These are phyloP conservation scores for Malacosoma neustria DNA, from an alignment of 2,888 invertebrate species.

Conservation along the genomic window DNA sequence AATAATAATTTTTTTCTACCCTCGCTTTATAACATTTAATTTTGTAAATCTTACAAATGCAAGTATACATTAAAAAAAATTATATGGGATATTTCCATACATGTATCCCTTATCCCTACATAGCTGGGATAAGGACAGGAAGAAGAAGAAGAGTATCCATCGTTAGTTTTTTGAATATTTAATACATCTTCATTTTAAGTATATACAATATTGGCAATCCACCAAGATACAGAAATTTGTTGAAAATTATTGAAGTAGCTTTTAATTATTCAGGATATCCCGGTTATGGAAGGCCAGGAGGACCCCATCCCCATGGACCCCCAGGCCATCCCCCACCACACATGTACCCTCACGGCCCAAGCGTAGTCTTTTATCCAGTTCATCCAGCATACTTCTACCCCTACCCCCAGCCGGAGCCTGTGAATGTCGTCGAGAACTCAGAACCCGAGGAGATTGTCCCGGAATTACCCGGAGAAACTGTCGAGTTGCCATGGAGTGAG, in stretches of 20 bases:
- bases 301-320: conserved; percentile 26
- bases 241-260: not conserved
- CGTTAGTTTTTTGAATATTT: too few relatives aligned
- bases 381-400: conserved; percentile 65
- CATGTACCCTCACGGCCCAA: conserved; percentile 36
- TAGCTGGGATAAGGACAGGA: too few relatives aligned
- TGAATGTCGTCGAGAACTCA: conserved; percentile 37
- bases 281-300: conserved; percentile 42
- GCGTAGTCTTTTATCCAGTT: conserved; percentile 51
- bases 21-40: too few relatives aligned
- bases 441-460: conserved; percentile 40
- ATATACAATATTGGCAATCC: too few relatives aligned
- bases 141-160: too few relatives aligned
- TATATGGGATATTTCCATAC: too few relatives aligned
- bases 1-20: too few relatives aligned
- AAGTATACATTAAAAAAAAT: too few relatives aligned
- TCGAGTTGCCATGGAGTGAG: conserved; percentile 70
- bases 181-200: too few relatives aligned
- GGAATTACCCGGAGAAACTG: conserved; percentile 61
- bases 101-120: too few relatives aligned
- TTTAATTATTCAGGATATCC: conserved; percentile 50
- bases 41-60: too few relatives aligned
- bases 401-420: conserved; percentile 32
- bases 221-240: too few relatives aligned
- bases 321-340: conserved; percentile 23